Percentiles rank a stretch among this genome's conserved stretches.
Evolutionary conservation across 2,113 vertebrate genomes (phyloP).

Genomic region (Halichoeres trimaculatus): DNA sequence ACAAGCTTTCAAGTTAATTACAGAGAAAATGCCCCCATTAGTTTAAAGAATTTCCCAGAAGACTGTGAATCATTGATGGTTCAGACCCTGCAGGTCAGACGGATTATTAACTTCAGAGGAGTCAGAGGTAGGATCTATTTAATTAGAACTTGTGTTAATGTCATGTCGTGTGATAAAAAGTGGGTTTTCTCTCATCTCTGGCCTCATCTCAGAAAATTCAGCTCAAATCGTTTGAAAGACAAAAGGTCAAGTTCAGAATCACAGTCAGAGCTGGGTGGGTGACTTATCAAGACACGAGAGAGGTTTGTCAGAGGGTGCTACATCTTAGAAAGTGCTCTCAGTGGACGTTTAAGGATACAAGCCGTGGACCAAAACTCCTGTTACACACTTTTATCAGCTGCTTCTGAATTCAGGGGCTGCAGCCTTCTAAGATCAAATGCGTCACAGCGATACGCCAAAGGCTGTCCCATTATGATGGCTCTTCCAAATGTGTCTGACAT

Average conservation of each 20-base stretch:
- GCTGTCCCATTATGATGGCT: too few species aligned
- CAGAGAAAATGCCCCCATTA: conserved; percentile 22
- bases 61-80: conserved; percentile 13
- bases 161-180: not conserved
- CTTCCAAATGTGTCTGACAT: too few species aligned
- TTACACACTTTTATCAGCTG: too few species aligned
- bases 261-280: not conserved
- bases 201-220: not conserved
- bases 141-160: conserved; percentile 1
- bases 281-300: too few species aligned
- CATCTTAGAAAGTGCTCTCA: too few species aligned
- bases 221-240: not conserved
- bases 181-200: not conserved
- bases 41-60: conserved; percentile 13
- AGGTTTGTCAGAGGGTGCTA: too few species aligned
- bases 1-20: conserved; percentile 48
- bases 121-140: not conserved
- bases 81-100: conserved; percentile 19
- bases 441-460: too few species aligned
- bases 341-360: too few species aligned
- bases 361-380: too few species aligned
- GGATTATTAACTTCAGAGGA: conserved; percentile 12
- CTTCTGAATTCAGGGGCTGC: too few species aligned
- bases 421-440: too few species aligned
- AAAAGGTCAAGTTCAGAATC: not conserved